Evolutionary conservation across 2,797 vertebrate genomes (phyloP), one percentile per base, ranked within the genome.

Genomic region (Gobio occitaniae): DNA sequence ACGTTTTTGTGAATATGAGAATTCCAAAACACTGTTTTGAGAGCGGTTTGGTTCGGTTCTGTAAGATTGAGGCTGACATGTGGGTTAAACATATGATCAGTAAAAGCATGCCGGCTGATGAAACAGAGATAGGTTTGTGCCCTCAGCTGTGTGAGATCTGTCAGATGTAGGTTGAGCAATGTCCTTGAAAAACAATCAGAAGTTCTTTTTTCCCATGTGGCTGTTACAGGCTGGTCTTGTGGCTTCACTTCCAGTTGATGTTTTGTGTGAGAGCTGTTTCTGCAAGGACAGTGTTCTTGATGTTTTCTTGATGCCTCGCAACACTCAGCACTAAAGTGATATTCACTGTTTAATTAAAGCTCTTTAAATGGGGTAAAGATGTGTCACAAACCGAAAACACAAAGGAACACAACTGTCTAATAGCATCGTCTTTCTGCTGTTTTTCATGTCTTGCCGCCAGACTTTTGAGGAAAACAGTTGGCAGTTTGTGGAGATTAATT

Each of bases 331-430:
- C 38, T 38, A 48, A 16, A 76, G 41, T 76, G 41, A 70, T 71
- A 50, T 63, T 70, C 38, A 19, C 25, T 76, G 15, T 84, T 80
- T 84, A 86, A 88, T 90, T 84, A 83, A 71, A 68, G 56, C 68
- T 59, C 32, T 69, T 87, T 47, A 70, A 84, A 86, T 54, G 38
- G 17, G 29, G 56, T 50, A 80, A 66, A 61, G 7, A 54, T 76
- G 68, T 70, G 61, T 54, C 36, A 61, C 63, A 63, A 65, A 52
- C n/a, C 16, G 13, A 75, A 80, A 48, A 75, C 16, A 75, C 17
- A 80, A 56, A 69, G 71, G 47, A 77, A 77, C 38, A 80, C 44
- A 78, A 54, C 76, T 80, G 69, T 80, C 63, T 66, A 68, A 83
- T 75, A 52, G 56, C 71, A 41, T 83, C 19, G 38, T 75, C 59